Conservation (phyloP, 1,140 invertebrate genomes). For the Aphidius ervi region DNA sequence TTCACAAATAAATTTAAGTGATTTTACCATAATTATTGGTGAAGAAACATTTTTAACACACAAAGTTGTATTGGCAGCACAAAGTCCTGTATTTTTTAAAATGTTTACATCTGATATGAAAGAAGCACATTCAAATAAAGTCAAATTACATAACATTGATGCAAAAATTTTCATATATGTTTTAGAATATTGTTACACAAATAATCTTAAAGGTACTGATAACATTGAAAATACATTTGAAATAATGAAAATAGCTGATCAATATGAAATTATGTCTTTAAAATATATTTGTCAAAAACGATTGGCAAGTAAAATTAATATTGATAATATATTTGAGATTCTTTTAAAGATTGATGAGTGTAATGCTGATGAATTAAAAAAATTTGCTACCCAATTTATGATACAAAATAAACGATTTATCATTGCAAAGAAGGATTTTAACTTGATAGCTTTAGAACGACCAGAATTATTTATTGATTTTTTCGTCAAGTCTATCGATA, state of each 20-base stretch:
- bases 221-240: constrained; percentile 89
- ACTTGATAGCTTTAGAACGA: no score
- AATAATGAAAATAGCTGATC: constrained; percentile 93
- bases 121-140: constrained; percentile 91
- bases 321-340: constrained; percentile 95
- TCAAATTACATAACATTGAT: constrained; percentile 95
- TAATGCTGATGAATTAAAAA: no score
- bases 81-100: constrained; percentile 93
- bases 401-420: no score
- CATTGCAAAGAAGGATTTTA: no score
- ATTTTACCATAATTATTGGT: neutral
- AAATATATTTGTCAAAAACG: constrained; percentile 99
- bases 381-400: no score
- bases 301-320: constrained; percentile 87
- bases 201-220: constrained; percentile 50
- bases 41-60: constrained; percentile 8
- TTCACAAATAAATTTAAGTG: neutral
- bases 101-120: constrained; percentile 99
- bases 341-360: constrained; percentile 82
- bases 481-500: no score
- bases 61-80: constrained; percentile 60
- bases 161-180: constrained; percentile 94
- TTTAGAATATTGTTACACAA: constrained; percentile 52
- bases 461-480: no score
- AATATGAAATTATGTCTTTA: constrained; percentile 93